phyloP scores from a whole-genome alignment of 2,888 invertebrate genomes.

The Vanessa cardui region DNA sequence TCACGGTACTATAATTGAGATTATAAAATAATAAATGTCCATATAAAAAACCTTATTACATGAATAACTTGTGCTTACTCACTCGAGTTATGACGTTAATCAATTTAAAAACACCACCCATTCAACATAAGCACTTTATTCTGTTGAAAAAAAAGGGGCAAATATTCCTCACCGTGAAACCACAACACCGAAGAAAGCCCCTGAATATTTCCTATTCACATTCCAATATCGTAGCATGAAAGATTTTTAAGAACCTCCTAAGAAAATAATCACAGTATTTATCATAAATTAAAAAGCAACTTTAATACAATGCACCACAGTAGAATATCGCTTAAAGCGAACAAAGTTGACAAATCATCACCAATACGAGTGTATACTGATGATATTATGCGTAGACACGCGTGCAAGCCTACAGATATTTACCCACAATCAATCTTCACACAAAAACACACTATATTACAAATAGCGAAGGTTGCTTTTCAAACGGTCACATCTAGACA shows the following conservation, averaged over 20 bases:
- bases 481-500: constrained; percentile 19
- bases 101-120: no score
- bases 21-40: no score
- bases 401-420: constrained; percentile 50
- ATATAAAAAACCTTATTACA: no score
- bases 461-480: constrained; percentile 43
- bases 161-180: neutral
- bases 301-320: constrained; percentile 41
- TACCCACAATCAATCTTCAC: constrained; percentile 40
- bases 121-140: no score
- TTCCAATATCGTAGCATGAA: constrained; percentile 60
- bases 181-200: constrained; percentile 1
- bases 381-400: constrained; percentile 80
- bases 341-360: constrained; percentile 77
- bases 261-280: constrained; percentile 52
- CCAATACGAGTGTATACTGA: constrained; percentile 68
- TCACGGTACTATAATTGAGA: no score
- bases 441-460: constrained; percentile 48
- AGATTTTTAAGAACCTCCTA: constrained; percentile 61
- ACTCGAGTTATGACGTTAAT: no score
- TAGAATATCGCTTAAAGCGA: constrained; percentile 40
- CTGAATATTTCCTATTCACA: constrained; percentile 29
- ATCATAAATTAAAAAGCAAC: constrained; percentile 25
- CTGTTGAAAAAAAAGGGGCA: neutral
- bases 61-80: no score